These are phyloP conservation scores for Ondatra zibethicus DNA, from an alignment of 2,113 vertebrate species.

Conservation along the genomic window DNA sequence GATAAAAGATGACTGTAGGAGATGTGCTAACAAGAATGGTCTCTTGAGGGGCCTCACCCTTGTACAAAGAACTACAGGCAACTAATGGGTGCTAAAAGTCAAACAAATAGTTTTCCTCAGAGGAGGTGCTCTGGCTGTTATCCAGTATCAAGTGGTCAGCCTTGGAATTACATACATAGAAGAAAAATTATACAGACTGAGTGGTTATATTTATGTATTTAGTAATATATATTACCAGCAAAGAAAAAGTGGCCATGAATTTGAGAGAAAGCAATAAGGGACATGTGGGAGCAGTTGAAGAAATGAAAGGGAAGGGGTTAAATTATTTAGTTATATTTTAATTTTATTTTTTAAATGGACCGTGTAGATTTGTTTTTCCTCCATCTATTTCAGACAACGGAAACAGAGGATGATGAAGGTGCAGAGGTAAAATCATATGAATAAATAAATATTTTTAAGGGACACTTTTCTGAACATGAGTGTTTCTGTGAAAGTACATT, in stretches of 20 bases:
- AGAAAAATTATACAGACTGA: background rate
- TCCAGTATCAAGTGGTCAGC: background rate
- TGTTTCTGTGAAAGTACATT: background rate
- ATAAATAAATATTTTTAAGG: background rate
- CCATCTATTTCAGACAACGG: background rate
- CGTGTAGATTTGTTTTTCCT: background rate
- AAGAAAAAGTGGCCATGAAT: background rate
- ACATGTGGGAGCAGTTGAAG: no score
- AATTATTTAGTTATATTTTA: background rate
- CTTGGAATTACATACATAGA: background rate
- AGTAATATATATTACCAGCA: background rate
- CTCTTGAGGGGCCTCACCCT: background rate
- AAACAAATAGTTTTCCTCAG: background rate
- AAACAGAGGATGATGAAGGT: background rate
- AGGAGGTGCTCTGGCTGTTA: no score
- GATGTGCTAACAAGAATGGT: background rate
- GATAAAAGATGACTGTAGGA: background rate
- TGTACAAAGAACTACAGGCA: background rate
- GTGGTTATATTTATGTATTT: background rate
- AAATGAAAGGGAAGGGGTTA: background rate
- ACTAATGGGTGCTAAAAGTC: background rate
- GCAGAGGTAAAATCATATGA: background rate
- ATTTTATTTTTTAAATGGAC: background rate
- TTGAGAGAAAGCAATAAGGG: background rate
- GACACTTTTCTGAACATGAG: background rate